Evolutionary conservation across 2,113 vertebrate genomes (phyloP).

Genomic region (Crotophaga sulcirostris): DNA sequence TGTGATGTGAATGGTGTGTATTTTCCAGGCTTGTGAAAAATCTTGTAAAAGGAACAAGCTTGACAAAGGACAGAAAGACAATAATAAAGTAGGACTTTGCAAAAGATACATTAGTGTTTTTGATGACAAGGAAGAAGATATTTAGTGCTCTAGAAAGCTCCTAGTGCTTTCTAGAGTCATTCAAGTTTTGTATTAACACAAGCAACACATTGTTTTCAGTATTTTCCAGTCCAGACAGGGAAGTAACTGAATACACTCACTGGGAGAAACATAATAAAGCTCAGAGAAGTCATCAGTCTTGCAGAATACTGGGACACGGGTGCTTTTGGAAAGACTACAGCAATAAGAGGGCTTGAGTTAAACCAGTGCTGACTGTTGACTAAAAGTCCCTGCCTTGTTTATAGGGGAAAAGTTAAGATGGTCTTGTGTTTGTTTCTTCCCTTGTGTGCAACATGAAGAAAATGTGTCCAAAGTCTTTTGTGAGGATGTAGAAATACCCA

Average conservation of each 20-base stretch:
- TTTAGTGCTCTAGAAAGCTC: not conserved
- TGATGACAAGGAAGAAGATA: not conserved
- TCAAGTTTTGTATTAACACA: not conserved
- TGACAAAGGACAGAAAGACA: not conserved
- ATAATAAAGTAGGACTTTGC: not conserved
- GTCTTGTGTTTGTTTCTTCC: not conserved
- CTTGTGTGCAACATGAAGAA: not conserved
- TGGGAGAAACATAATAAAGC: not conserved
- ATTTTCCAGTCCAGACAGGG: not conserved
- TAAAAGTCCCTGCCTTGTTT: not conserved
- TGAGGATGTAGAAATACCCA: not conserved
- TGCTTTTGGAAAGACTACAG: not conserved
- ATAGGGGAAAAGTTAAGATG: not conserved
- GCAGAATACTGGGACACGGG: not conserved
- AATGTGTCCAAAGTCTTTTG: not conserved
- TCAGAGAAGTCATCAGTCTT: not conserved
- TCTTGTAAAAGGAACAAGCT: not conserved
- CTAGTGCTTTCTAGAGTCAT: not conserved
- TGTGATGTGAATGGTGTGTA: not conserved
- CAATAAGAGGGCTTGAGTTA: not conserved
- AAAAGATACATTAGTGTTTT: not conserved
- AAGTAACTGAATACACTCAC: not conserved
- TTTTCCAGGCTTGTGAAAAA: not conserved
- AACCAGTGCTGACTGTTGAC: not conserved
- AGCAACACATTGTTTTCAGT: not conserved